phyloP scores from a whole-genome alignment of 2,888 invertebrate genomes.

The Halocaridina rubra region DNA sequence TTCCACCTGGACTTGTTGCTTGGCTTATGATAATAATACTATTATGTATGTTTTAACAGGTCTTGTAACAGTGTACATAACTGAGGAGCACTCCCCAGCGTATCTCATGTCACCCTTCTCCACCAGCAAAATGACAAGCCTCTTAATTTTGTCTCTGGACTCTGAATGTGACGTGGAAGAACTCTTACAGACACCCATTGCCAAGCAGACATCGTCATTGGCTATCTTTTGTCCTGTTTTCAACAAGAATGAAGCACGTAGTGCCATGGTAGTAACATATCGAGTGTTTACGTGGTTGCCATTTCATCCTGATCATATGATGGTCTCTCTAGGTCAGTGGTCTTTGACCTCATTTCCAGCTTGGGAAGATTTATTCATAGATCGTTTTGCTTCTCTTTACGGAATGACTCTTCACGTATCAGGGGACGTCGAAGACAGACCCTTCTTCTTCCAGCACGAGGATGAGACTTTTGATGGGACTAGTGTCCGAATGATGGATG shows the following conservation, averaged over 20 bases:
- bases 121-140: no score
- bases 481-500: neutral
- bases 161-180: no score
- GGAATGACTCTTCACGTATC: neutral
- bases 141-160: no score
- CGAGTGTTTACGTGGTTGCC: neutral
- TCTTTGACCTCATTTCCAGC: neutral
- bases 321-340: neutral
- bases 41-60: no score
- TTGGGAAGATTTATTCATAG: neutral
- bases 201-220: neutral
- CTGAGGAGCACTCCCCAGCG: no score
- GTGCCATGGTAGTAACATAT: no score
- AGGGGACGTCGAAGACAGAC: neutral
- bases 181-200: neutral
- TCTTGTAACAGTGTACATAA: no score
- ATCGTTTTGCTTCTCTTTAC: conserved; percentile 7
- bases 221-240: neutral
- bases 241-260: neutral
- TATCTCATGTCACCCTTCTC: no score
- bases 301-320: neutral
- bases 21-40: no score
- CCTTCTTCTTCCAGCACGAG: neutral
- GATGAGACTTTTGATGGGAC: neutral
- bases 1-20: no score